Conservation (phyloP, 2,797 vertebrate species). For the Hydrophis major region DNA sequence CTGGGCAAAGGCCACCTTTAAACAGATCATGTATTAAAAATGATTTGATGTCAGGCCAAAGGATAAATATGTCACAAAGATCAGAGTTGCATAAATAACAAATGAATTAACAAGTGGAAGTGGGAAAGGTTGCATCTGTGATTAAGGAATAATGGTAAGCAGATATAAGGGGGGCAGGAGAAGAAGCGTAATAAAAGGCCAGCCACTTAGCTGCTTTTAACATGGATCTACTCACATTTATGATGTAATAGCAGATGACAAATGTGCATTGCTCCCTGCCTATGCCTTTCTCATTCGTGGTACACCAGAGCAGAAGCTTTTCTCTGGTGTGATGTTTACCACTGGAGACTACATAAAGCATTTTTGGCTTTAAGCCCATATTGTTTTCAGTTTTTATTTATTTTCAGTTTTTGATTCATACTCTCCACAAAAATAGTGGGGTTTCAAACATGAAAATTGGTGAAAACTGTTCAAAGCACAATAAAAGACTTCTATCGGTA, state of each 20-base stretch:
- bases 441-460: neutral
- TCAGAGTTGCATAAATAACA: conserved; percentile 68
- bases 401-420: neutral
- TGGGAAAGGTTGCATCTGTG: conserved; percentile 68
- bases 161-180: conserved; percentile 44
- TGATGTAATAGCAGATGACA: conserved; percentile 49
- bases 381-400: conserved; percentile 52
- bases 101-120: conserved; percentile 66
- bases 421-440: conserved; percentile 5
- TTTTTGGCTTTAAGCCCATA: conserved; percentile 45
- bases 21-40: conserved; percentile 71
- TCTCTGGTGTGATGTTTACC: conserved; percentile 16
- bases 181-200: conserved; percentile 19
- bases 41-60: conserved; percentile 66
- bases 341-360: conserved; percentile 9
- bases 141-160: conserved; percentile 61
- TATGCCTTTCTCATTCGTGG: neutral
- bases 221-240: conserved; percentile 30
- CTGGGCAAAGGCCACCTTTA: conserved; percentile 68
- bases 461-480: neutral
- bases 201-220: conserved; percentile 59
- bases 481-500: neutral
- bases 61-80: conserved; percentile 65
- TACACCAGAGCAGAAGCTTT: conserved; percentile 27
- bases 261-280: conserved; percentile 7